Conservation (phyloP, 2,113 vertebrate genomes). For the Paedocypris sp. region DNA sequence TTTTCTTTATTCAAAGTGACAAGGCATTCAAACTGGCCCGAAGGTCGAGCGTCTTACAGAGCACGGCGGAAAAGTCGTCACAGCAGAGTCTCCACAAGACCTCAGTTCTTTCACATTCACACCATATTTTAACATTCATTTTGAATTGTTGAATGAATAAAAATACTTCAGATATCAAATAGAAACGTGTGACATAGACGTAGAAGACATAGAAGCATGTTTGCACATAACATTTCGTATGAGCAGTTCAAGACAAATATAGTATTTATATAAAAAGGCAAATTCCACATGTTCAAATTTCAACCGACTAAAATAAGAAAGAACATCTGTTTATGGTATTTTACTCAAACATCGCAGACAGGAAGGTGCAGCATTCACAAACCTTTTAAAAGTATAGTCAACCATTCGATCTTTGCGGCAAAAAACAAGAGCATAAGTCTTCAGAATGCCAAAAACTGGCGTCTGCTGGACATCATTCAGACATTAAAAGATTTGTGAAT, state of each 20-base stretch:
- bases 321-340: too few species aligned
- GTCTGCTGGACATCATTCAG: not conserved
- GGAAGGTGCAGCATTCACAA: constrained; percentile 20
- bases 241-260: too few species aligned
- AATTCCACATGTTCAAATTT: not conserved
- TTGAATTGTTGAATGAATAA: too few species aligned
- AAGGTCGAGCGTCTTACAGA: constrained; percentile 1
- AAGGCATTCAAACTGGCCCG: not conserved
- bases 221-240: too few species aligned
- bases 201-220: too few species aligned
- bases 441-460: not conserved
- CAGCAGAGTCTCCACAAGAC: not conserved
- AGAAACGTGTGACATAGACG: not conserved
- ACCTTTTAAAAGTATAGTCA: not conserved
- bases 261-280: not conserved
- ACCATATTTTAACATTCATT: too few species aligned
- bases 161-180: too few species aligned
- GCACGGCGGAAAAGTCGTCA: not conserved
- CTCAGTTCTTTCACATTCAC: constrained; percentile 7
- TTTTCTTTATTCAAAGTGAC: constrained; percentile 7
- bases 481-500: constrained; percentile 8
- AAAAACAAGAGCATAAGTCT: not conserved
- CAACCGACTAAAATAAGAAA: too few species aligned
- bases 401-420: too few species aligned
- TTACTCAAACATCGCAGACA: not conserved